These are phyloP conservation scores for Cynocephalus volans DNA, from an alignment of 2,113 vertebrate species.

Conservation along the genomic window DNA sequence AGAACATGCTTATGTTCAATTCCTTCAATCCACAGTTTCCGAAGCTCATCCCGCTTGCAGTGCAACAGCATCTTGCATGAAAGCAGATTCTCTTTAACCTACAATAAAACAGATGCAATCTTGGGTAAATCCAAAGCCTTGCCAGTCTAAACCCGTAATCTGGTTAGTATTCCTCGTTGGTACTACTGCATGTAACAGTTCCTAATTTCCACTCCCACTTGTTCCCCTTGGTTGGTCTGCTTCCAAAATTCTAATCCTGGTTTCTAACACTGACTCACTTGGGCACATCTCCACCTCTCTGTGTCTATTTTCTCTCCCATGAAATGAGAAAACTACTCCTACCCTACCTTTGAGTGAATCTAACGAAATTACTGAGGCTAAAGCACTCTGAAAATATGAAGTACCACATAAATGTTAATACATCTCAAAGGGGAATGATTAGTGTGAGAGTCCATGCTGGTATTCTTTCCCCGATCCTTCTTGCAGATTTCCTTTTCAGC, in stretches of 20 bases:
- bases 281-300: neutral
- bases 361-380: neutral
- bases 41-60: slow-evolving; percentile 97
- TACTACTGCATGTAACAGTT: accelerated
- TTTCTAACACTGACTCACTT: neutral
- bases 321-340: slow-evolving; percentile 68
- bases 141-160: neutral
- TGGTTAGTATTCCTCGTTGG: neutral
- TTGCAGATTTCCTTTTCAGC: neutral
- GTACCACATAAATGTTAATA: neutral
- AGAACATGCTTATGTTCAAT: slow-evolving; percentile 99
- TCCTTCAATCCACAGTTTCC: slow-evolving; percentile 99
- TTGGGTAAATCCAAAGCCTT: neutral
- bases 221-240: neutral
- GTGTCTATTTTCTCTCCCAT: slow-evolving; percentile 25
- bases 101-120: neutral
- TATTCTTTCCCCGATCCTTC: neutral
- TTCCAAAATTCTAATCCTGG: slow-evolving; percentile 6
- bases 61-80: slow-evolving; percentile 99
- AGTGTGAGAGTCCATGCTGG: neutral
- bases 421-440: neutral
- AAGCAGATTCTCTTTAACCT: slow-evolving; percentile 99
- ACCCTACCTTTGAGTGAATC: neutral
- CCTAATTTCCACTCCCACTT: neutral
- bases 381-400: slow-evolving; percentile 24